Base-by-base conservation (phyloP, 2,797 vertebrate genomes). In the Rhinogobio ventralis region DNA sequence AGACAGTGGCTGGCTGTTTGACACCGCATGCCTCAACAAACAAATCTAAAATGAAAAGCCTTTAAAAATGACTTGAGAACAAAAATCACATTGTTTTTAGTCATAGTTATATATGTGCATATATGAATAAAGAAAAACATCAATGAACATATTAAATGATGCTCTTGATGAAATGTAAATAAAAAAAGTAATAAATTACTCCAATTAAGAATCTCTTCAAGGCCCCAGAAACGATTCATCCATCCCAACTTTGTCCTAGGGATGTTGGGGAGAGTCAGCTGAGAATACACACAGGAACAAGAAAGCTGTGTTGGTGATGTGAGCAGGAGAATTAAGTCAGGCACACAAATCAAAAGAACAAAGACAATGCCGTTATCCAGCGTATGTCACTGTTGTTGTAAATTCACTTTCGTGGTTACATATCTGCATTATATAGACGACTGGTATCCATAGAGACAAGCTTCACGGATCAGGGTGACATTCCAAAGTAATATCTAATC, bases 401-500 rank as follows among this genome's bases (percentile, higher is more conserved):
- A 42, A 66, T 89, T 83, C 57, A 53, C 42, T 68, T 82, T 64
- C 42, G 72, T 62, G 53, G 14, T 36, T 62, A 14, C 23, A 73
- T 73, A 79, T 79, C 75, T 79, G 69, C 42, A 85, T 73, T 79
- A 55, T 79, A 79, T 60, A 83, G 86, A 80, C 5, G 23, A 57
- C 78, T 80, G 69, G 77, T 87, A 74, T 87, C 76, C 62, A 73
- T 72, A 79, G 83, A 84, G 82, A 69, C 49, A 36, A 30, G 86
- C 81, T 84, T 81, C 51, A 53, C 23, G 14, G 82, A 84, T 87
- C 79, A 79, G 45, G 83, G 57, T 79, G 76, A 46, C 39, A 77
- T 74, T 84, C 71, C 80, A 72, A 68, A 64, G 19, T 76, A 62
- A 84, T 86, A 85, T 86, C 89, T 91, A 87, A 91, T 92, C 91